These are phyloP conservation scores for Drosophila kanapiae DNA, from an alignment of 1,140 invertebrate genomes.

Conservation along the genomic window DNA sequence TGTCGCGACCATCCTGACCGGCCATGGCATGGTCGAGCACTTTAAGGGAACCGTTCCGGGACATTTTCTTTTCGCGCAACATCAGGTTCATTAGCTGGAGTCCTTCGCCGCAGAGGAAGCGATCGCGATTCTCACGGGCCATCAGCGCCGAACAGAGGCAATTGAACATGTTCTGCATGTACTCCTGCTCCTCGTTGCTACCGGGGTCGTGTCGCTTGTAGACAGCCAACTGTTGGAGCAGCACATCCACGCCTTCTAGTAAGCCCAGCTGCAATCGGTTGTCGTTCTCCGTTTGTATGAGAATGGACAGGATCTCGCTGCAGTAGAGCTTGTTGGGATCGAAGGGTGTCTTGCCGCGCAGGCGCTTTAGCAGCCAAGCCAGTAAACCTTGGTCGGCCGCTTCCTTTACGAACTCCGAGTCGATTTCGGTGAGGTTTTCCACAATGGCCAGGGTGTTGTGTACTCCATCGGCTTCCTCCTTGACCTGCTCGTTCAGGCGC, in stretches of 20 bases:
- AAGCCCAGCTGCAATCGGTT: constrained; percentile 94
- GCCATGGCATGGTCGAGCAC: constrained; percentile 98
- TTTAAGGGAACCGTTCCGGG: constrained; percentile 97
- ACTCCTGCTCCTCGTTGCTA: constrained; percentile 96
- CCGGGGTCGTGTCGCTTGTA: constrained; percentile 98
- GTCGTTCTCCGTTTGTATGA: constrained; percentile 95
- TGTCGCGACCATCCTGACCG: constrained; percentile 96
- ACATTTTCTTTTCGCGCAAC: constrained; percentile 98
- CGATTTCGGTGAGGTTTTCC: constrained; percentile 97
- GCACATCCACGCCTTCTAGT: constrained; percentile 97
- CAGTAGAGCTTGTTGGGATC: constrained; percentile 98
- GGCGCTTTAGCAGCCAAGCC: constrained; percentile 95
- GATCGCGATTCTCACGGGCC: constrained; percentile 93
- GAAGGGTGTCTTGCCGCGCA: constrained; percentile 94
- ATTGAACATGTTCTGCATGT: constrained; percentile 99
- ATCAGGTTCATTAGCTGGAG: constrained; percentile 98
- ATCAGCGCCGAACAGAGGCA: constrained; percentile 97
- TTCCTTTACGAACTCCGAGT: constrained; percentile 93
- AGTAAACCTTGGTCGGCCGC: constrained; percentile 95
- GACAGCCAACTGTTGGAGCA: constrained; percentile 97
- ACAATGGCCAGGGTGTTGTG: constrained; percentile 97
- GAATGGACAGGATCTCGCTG: constrained; percentile 97
- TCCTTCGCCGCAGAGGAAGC: constrained; percentile 97
- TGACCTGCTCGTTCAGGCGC: constrained; percentile 95
- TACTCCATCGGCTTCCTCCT: constrained; percentile 98